A percentile compares a stretch with the other conserved stretches of the same genome.
phyloP scores from a whole-genome alignment of 2,113 vertebrate species.

The Telmatochromis sp. region DNA sequence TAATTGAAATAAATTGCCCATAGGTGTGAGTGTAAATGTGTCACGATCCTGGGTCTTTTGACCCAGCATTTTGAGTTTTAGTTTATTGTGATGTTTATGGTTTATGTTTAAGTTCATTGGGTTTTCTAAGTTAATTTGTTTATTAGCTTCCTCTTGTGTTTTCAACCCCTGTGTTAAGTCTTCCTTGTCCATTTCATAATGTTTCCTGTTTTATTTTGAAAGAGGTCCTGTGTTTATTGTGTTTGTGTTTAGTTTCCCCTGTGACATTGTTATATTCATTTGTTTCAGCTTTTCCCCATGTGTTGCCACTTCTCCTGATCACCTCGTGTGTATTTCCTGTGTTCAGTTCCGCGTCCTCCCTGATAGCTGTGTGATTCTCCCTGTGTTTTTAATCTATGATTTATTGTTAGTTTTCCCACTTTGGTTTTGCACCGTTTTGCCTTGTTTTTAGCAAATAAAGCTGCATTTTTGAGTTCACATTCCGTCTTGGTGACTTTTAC shows the following conservation, averaged over 20 bases:
- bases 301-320: background rate
- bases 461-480: background rate
- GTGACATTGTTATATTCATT: background rate
- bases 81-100: fast-evolving
- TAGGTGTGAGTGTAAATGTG: background rate
- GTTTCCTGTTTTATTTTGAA: background rate
- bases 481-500: fast-evolving
- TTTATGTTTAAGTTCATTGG: background rate
- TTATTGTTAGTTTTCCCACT: background rate
- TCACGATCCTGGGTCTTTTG: background rate
- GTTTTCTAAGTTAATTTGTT: background rate
- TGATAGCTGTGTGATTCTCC: background rate
- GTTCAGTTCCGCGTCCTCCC: fast-evolving
- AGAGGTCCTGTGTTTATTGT: background rate
- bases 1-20: fast-evolving
- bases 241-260: background rate
- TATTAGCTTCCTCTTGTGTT: background rate
- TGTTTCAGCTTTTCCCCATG: background rate
- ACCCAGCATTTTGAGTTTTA: background rate
- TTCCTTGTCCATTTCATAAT: background rate
- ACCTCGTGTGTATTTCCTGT: background rate
- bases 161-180: background rate
- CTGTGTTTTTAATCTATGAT: fast-evolving
- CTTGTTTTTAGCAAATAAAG: background rate
- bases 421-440: background rate